phyloP scores from a whole-genome alignment of 2,797 vertebrate genomes.

The Oryzias dopingdopingensis region DNA sequence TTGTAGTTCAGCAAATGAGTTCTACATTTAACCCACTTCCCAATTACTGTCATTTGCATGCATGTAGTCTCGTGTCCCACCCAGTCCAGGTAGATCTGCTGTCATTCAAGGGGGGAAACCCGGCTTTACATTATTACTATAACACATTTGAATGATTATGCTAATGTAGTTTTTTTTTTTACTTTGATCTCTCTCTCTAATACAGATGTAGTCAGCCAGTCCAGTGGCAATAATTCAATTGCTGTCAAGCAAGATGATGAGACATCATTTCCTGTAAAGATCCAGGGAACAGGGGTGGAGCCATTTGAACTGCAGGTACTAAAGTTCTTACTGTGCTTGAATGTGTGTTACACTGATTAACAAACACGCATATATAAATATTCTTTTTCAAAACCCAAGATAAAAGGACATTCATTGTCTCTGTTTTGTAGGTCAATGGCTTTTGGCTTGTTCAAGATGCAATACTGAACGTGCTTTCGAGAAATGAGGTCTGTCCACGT shows the following conservation, averaged over 20 bases:
- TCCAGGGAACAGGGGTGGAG: slow-evolving; percentile 82
- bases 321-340: background rate
- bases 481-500: slow-evolving; percentile 76
- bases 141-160: slow-evolving; percentile 11
- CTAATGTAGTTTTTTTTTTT: background rate
- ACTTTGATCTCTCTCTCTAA: slow-evolving; percentile 13
- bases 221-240: slow-evolving; percentile 32
- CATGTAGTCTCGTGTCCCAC: background rate
- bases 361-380: too few species aligned
- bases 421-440: slow-evolving; percentile 66
- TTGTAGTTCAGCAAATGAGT: slow-evolving; percentile 26
- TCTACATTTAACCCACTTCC: slow-evolving; percentile 37
- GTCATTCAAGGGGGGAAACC: background rate
- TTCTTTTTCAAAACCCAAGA: background rate
- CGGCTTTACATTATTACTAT: slow-evolving; percentile 3
- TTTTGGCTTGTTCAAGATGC: slow-evolving; percentile 82
- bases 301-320: slow-evolving; percentile 81
- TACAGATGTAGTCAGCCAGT: slow-evolving; percentile 48
- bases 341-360: too few species aligned
- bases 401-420: slow-evolving; percentile 4
- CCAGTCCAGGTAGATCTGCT: background rate
- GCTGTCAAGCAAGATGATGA: slow-evolving; percentile 58
- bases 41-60: slow-evolving; percentile 13
- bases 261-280: slow-evolving; percentile 75
- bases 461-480: slow-evolving; percentile 64